Base-by-base conservation (phyloP, 2,113 vertebrate genomes). In the Trogon melanurus region DNA sequence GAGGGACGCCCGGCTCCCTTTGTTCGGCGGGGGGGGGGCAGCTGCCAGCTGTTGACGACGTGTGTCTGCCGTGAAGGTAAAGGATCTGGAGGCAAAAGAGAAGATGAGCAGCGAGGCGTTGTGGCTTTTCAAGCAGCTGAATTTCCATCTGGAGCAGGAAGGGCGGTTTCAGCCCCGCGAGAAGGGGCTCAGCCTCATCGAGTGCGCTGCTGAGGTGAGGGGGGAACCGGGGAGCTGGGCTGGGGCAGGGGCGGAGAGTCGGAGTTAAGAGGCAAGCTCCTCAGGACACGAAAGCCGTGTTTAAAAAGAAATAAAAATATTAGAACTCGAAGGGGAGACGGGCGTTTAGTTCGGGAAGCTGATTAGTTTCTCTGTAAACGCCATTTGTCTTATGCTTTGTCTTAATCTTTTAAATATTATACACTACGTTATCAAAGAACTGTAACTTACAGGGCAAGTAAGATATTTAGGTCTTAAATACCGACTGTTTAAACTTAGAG, bases 121-220 rank as follows among this genome's bases (percentile, higher is more conserved):
- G 85, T 98, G 98, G 96, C 98, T 99, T 51, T 98, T 99, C 95
- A 99, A 98, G 93, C 98, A 99, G 95, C 97, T 99, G 96, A 98
- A 97, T 94, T 83, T 98, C 32, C 99, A 99, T 66, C 95, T 98
- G 91, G 99, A 99, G 51, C 98, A 98, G 93, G 99, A 99, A 96
- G 98, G 90, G 34, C 88, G 98, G 82, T 99, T 98, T 72, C 98
- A 99, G 66, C 99, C 99, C 14, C 98, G 98, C 25, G 98, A 99
- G 90, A 98, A 98, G 16, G 99, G 99, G 16, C 97, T 99, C 76
- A 98, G 95, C 81, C 96, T 99, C 95, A 99, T 99, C 29, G 99
- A 99, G 66, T 95, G 98, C 32, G 97, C 98, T 3, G 84, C 96
- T 25, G 98, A 98, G 99, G 99, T 99, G 93, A 97, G 89, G 60